These are phyloP conservation scores for Rhagium mordax DNA, from an alignment of 2,888 invertebrate genomes.

Conservation along the genomic window DNA sequence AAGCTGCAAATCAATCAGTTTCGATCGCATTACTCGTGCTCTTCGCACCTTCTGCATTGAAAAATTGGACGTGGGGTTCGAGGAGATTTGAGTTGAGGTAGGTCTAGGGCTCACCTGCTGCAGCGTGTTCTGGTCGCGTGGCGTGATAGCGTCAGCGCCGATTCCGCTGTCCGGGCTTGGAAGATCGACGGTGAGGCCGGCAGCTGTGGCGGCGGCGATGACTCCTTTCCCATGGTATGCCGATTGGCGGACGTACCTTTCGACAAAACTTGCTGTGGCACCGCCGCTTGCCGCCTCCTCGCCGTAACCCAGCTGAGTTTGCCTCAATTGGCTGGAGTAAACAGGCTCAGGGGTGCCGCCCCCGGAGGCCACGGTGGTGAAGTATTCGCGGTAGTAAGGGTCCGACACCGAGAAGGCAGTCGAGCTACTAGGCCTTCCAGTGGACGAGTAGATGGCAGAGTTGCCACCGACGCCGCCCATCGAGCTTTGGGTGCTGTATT, in stretches of 20 bases:
- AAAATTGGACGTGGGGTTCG: conserved; percentile 28
- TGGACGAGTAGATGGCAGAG: conserved; percentile 66
- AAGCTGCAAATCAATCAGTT: conserved; percentile 47
- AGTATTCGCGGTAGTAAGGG: conserved; percentile 88
- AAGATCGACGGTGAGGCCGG: conserved; percentile 92
- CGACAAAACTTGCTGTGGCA: conserved; percentile 78
- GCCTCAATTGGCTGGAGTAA: conserved; percentile 67
- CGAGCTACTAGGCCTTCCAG: conserved; percentile 67
- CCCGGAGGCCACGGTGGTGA: conserved; percentile 75
- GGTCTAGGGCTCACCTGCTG: conserved; percentile 83
- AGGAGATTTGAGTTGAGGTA: conserved; percentile 31
- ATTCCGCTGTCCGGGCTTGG: conserved; percentile 97
- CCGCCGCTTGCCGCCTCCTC: conserved; percentile 73
- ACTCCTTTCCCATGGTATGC: conserved; percentile 82
- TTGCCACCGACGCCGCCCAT: conserved; percentile 70
- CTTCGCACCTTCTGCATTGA: conserved; percentile 43
- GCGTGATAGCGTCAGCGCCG: conserved; percentile 94
- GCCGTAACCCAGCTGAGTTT: conserved; percentile 74
- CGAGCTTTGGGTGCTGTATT: conserved; percentile 66
- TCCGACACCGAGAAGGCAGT: conserved; percentile 78
- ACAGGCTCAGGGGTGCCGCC: conserved; percentile 74
- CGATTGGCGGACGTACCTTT: conserved; percentile 78
- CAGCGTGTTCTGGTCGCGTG: conserved; percentile 89
- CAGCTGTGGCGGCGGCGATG: conserved; percentile 82
- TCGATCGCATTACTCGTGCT: conserved; percentile 31